Conservation (phyloP, 2,888 invertebrate genomes). For the Drosophila parthenogenetica region DNA sequence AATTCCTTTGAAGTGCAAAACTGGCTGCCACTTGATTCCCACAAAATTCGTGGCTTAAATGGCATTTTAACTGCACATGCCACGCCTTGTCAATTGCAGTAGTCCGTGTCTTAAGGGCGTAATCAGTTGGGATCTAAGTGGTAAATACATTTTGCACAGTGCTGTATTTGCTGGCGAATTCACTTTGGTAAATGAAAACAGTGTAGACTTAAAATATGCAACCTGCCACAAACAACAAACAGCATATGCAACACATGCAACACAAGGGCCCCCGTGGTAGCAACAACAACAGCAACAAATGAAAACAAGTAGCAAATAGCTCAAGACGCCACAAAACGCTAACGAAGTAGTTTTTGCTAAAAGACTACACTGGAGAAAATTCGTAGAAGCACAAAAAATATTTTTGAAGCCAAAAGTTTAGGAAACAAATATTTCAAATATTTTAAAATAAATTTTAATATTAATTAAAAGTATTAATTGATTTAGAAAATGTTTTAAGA, state of each 20-base stretch:
- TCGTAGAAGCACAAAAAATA: no score
- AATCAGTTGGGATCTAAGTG: slow-evolving; percentile 77
- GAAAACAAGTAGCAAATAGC: slow-evolving; percentile 80
- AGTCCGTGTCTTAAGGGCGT: slow-evolving; percentile 37
- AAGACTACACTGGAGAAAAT: neutral
- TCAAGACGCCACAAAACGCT: slow-evolving; percentile 71
- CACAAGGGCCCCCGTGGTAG: slow-evolving; percentile 21
- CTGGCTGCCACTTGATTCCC: slow-evolving; percentile 27
- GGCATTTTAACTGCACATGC: slow-evolving; percentile 64
- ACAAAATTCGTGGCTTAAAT: slow-evolving; percentile 49
- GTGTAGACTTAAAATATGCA: slow-evolving; percentile 72
- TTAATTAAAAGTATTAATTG: no score
- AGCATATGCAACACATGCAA: slow-evolving; percentile 37
- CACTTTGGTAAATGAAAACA: slow-evolving; percentile 45
- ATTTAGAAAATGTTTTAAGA: neutral
- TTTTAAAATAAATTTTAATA: neutral
- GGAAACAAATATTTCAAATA: no score
- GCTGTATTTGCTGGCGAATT: slow-evolving; percentile 37
- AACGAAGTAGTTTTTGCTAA: slow-evolving; percentile 67
- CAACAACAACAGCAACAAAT: slow-evolving; percentile 31
- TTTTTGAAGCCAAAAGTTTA: no score
- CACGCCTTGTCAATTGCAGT: slow-evolving; percentile 66
- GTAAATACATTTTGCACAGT: slow-evolving; percentile 66
- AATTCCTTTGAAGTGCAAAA: slow-evolving; percentile 52
- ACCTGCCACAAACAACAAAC: slow-evolving; percentile 41